Evolutionary conservation across 2,113 vertebrate species (phyloP), one percentile per base, ranked within the genome.

Genomic region (Tylochromis polylepis): DNA sequence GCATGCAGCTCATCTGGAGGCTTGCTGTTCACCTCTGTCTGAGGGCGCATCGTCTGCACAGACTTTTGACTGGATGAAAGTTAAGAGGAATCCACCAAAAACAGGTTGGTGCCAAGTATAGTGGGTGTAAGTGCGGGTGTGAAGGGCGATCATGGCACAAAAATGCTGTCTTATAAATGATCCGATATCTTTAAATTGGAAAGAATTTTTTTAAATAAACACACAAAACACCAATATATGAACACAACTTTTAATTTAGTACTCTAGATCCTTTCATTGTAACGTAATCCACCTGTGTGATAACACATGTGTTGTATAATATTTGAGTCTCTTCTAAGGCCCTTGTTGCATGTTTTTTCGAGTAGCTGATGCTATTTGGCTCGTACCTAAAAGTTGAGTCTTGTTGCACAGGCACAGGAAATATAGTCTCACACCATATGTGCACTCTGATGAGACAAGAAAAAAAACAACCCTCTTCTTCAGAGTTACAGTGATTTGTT

Each of bases 51-150:
- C 97, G 65, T 96, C 97, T 60, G 96, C 97, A 7, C 98, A 99
- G 91, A 99, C 99, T 60, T 99, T 99, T 95, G 98, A 99, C 96
- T 99, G 99, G 99, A 99, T 99, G 99, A 99, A 98, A 96, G 98
- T 99, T 38, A 99, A 99, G 95, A 96, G 99, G 94, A 99, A 99
- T 57, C 99, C 99, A 80, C 99, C 99, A 55, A 99, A 99, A 95
- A 99, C 98, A 97, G 98, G 99, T 99, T 92, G 96, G 96, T 97
- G 82, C 12, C 41, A 72, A 75, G 20, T 67, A 36, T 46, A 34
- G 22, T 20, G 14, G 24, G 2, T 60, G 8, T 34, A 41, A 24
- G 75, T 22, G 49, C 43, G 31, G 27, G 18, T 43, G 22, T 9
- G 34, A 31, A 9, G 16, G 24, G 5, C 22, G 5, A 4, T 5